Conservation (phyloP, 2,797 vertebrate species). For the Sebastes nivosus region DNA sequence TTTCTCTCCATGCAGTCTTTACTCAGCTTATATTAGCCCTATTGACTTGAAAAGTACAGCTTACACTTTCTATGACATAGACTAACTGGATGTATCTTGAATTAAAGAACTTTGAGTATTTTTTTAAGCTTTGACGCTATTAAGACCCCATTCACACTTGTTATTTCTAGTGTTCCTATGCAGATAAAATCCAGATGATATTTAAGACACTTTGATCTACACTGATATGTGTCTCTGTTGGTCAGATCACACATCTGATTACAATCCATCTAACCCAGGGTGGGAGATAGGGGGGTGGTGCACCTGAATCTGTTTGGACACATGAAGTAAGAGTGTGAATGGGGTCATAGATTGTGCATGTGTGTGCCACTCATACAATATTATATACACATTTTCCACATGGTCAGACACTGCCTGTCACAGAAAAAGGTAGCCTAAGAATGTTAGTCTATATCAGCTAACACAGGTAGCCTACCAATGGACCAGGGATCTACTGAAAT, state of each 20-base stretch:
- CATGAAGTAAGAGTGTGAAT: neutral
- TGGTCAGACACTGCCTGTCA: neutral
- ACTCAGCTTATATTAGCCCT: neutral
- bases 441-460: neutral
- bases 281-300: neutral
- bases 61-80: neutral
- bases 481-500: neutral
- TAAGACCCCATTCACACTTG: neutral
- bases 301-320: neutral
- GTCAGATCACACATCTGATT: neutral
- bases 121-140: neutral
- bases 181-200: neutral
- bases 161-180: neutral
- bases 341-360: neutral
- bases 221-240: neutral
- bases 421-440: neutral
- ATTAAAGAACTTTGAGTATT: neutral
- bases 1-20: neutral
- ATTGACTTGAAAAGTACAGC: neutral
- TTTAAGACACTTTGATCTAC: neutral
- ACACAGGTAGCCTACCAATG: neutral
- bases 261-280: neutral
- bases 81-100: slow-evolving; percentile 6
- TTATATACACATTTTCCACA: neutral
- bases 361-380: neutral